Percentiles rank a stretch among this genome's conserved stretches.
phyloP scores from a whole-genome alignment of 2,113 vertebrate species.

The Corythornis cristatus region DNA sequence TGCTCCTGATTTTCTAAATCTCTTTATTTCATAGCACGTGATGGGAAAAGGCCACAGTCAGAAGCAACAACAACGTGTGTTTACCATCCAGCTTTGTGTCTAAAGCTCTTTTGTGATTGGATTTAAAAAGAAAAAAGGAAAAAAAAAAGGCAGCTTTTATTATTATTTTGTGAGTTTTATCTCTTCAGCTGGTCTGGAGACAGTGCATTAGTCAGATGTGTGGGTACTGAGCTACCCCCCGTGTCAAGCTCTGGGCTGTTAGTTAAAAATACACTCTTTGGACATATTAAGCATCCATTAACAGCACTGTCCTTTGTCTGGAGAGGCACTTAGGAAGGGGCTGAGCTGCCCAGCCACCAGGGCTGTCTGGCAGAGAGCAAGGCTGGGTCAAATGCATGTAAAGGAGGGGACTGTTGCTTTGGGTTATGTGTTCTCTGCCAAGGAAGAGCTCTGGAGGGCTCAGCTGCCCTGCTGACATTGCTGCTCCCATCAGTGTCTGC shows the following conservation, averaged over 20 bases:
- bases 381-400: background rate
- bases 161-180: background rate
- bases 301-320: background rate
- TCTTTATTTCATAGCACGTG: background rate
- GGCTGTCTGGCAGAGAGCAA: background rate
- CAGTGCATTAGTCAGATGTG: slow-evolving; percentile 24
- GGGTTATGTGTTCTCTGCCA: background rate
- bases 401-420: background rate
- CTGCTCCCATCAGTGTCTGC: background rate
- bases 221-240: background rate
- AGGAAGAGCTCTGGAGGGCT: background rate
- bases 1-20: background rate
- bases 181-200: slow-evolving; percentile 19
- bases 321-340: background rate
- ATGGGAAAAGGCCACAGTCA: background rate
- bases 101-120: background rate
- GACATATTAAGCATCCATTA: background rate
- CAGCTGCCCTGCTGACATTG: background rate
- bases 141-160: background rate
- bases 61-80: background rate
- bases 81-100: background rate
- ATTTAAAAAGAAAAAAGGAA: background rate
- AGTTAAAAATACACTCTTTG: slow-evolving; percentile 4
- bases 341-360: background rate
- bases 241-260: background rate